Evolutionary conservation across 2,888 invertebrate species (phyloP), one percentile per base, ranked within the genome.

Genomic region (Danaus chrysippus): DNA sequence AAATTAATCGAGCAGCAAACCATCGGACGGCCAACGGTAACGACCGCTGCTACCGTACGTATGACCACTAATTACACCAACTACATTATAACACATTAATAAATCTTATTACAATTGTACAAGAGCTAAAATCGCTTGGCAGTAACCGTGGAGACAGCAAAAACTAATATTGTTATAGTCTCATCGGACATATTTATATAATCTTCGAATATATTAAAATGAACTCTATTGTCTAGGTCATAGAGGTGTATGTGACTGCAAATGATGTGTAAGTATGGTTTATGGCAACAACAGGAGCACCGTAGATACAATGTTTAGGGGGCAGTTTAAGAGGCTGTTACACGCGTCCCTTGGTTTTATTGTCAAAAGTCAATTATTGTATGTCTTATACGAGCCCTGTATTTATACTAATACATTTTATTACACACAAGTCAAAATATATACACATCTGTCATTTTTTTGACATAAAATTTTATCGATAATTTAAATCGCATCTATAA

Each of bases 321-420:
- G 64, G 58, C 63, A 65, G 66, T 65, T 65, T 44, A 62, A 68
- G 65, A 49, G 62, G 61, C 60, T 62, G 62, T 68, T 68, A 68
- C 70, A 67, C 67, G 70, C 70, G 63, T 69, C 68, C 62, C 65
- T 70, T 58, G 60, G 62, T 70, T 70, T 70, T 70, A 70, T 65
- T 67, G 59, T 65, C 59, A 62, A 65, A 68, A 67, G 70, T 68
- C 70, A 70, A 70, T 70, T 70, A 69, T 61, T 61, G 68, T 59
- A 42, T 61, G 64, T 49, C 17, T 49, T 13, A 55, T 13, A 55
- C 41, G 55, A 55, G 42, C n/a, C 23, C 8, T 55, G 42, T 17
- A 55, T 41, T 34, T 42, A 49, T 49, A 17, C 17, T 10, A 17
- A 46, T 46, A 46, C 13, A 46, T 46, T 46, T 15, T 17, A 9